Evolutionary conservation across 2,113 vertebrate genomes (phyloP), one percentile per base, ranked within the genome.

Genomic region (Lamprologus ornatipinnis): DNA sequence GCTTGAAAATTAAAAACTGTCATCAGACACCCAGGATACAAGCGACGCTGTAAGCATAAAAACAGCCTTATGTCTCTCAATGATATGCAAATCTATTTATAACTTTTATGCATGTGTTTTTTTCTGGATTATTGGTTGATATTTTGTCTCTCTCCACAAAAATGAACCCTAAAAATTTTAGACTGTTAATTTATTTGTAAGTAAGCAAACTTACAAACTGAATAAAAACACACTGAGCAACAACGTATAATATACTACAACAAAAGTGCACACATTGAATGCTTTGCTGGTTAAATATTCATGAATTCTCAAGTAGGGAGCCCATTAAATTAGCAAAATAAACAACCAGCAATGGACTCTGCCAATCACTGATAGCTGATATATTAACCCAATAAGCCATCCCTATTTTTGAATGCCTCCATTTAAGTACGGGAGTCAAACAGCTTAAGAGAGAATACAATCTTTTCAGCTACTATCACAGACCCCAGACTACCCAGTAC

Each of bases 361-460:
- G 45, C 26, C 45, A 51, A n/a, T 78, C 26, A 31, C 15, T 51
- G 45, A 78, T n/a, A 78, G 45, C 73, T 51, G 26, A 51, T 51
- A 78, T 33, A 78, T 78, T 78, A 51, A 33, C 45, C 45, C 73
- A 51, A 33, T 78, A 5, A 78, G 0, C 73, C 45, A 78, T 49
- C 45, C 45, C 26, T 33, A n/a, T 31, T 49, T 19, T 33, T 33
- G 31, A 80, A 88, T 73, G 47, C 53, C 85, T 83, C 45, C 84
- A 84, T 75, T 90, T 51, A 87, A 85, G 82, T 70, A 82, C 55
- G 80, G 9, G 40, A 93, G 88, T 85, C 85, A 90, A 90, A 88
- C 70, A 35, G 87, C 82, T 93, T 87, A 55, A 85, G 57, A 82
- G 57, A 85, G 81, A 65, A 83, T 68, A 68, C 87, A 78, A 92